Base-by-base conservation (phyloP, 2,888 invertebrate species). In the Eubasilissa splendida region DNA sequence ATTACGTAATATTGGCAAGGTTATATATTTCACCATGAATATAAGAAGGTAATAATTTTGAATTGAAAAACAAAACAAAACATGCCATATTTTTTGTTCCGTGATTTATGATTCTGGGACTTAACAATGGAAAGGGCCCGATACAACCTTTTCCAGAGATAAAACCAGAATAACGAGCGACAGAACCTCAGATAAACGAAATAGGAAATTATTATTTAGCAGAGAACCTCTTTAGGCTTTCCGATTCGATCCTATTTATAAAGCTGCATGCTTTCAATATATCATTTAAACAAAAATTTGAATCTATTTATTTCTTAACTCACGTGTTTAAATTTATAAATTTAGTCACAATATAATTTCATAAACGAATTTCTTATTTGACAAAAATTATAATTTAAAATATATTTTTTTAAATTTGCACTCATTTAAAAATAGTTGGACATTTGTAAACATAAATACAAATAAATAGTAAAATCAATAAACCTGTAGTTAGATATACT, bases 1-100 rank as follows among this genome's bases (percentile, higher is more conserved):
- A 42, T 42, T 42, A 42, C 42, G 42, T 42, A 42, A 42, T 42
- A n/a, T n/a, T 58, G 58, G 12, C n/a, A n/a, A 42, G 42, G 42
- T 42, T 42, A 42, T 42, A 42, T 42, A 42, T 42, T 70, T 54
- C 11, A 53, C 70, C 52, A 63, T 63, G 59, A 76, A 76, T 74
- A 76, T 53, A 76, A 76, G 75, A 63, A 76, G 52, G 75, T 63
- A 60, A 76, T 63, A 76, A 76, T 63, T 76, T 76, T 76, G 65
- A 76, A 76, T 76, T 76, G 76, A 63, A 76, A 76, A 76, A 65
- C 76, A 76, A 76, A 31, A 65, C 53, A 42, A 14, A 63, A 59
- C 63, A n/a, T 31, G 54, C 65, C 76, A 63, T 76, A 65, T 76
- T 76, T 76, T 76, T 76, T 65, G 63, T 22, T 7, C n/a, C 33